Percentiles rank a stretch among this genome's conserved stretches.
These are phyloP conservation scores for Phania funesta DNA, from an alignment of 2,888 invertebrate genomes.

Conservation along the genomic window DNA sequence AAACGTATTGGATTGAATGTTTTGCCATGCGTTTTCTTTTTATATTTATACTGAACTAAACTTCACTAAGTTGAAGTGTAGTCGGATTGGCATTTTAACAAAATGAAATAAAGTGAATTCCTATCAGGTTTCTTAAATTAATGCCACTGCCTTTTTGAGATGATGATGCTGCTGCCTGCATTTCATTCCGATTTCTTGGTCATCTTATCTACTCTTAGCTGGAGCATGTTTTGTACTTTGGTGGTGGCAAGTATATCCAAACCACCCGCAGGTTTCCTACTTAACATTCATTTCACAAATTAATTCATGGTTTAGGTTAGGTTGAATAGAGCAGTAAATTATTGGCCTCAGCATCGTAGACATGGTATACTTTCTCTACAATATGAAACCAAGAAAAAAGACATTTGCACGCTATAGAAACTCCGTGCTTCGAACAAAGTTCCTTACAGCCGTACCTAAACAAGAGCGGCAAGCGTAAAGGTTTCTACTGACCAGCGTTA, in stretches of 20 bases:
- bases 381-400: no score
- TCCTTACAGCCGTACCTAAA: no score
- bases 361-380: no score
- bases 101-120: conserved; percentile 57
- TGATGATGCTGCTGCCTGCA: neutral
- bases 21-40: conserved; percentile 38
- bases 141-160: conserved; percentile 61
- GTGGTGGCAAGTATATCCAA: conserved; percentile 69
- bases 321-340: no score
- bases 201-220: conserved; percentile 50
- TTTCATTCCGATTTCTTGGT: conserved; percentile 16
- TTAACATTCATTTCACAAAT: conserved; percentile 70
- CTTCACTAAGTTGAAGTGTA: conserved; percentile 10
- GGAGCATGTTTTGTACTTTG: conserved; percentile 38
- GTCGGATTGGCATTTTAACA: conserved; percentile 43
- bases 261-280: conserved; percentile 70
- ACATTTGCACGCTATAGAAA: no score
- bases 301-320: no score
- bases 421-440: no score
- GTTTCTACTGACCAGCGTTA: no score
- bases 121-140: conserved; percentile 65
- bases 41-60: neutral
- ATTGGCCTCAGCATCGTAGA: no score
- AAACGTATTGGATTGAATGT: conserved; percentile 65
- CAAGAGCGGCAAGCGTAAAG: no score